Conservation (phyloP, 2,888 invertebrate species). For the Willowsia nigromaculata region DNA sequence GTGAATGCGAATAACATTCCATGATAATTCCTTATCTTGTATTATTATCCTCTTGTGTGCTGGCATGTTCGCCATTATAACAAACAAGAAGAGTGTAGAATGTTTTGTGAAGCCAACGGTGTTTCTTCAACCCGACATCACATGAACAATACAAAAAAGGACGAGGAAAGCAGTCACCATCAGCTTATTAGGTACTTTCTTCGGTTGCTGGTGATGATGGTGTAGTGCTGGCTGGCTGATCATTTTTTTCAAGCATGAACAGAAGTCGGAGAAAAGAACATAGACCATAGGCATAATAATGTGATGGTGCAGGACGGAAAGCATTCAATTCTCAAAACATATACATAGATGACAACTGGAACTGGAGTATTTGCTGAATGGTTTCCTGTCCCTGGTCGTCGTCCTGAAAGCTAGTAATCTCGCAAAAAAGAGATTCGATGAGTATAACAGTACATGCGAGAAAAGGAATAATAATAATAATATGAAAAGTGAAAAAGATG, state of each 20-base stretch:
- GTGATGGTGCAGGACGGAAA: background rate
- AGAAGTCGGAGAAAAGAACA: background rate
- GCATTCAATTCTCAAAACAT: background rate
- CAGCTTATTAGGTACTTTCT: background rate
- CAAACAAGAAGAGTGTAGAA: background rate
- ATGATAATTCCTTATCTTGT: background rate
- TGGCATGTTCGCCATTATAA: background rate
- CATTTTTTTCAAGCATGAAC: background rate
- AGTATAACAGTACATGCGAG: background rate
- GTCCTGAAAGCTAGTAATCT: background rate
- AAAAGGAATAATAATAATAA: background rate
- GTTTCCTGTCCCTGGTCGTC: background rate
- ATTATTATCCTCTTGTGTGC: conserved; percentile 25
- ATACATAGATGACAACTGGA: background rate
- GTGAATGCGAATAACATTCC: background rate
- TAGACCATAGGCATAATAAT: background rate
- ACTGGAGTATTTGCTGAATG: background rate
- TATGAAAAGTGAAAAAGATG: background rate
- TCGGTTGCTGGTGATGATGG: background rate
- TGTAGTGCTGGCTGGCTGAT: background rate
- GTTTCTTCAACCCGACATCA: background rate
- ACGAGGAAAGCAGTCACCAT: background rate
- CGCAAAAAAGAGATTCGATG: background rate
- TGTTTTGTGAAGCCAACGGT: background rate
- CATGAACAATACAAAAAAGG: background rate